These are phyloP conservation scores for Eulemur macaco DNA, from an alignment of 2,113 vertebrate species.

Conservation along the genomic window DNA sequence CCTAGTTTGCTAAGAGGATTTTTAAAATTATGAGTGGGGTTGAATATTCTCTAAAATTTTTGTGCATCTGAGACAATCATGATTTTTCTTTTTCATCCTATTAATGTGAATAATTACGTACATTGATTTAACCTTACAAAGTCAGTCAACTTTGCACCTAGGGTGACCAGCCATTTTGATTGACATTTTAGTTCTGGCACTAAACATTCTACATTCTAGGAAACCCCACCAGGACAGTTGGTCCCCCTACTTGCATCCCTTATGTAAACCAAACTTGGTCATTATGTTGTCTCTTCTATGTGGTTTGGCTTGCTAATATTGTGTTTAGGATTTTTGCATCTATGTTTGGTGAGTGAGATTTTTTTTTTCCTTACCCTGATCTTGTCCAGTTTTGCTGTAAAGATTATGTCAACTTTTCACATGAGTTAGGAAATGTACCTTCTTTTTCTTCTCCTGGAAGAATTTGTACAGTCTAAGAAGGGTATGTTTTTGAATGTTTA, in stretches of 20 bases:
- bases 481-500: neutral
- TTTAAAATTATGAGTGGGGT: constrained; percentile 25
- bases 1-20: constrained; percentile 35
- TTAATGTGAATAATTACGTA: constrained; percentile 19
- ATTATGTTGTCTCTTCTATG: neutral
- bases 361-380: neutral
- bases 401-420: neutral
- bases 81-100: constrained; percentile 37
- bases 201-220: neutral
- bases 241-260: neutral
- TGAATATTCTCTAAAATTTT: constrained; percentile 54
- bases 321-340: constrained; percentile 16
- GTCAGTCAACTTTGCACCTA: neutral
- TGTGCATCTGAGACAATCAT: neutral
- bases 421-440: neutral
- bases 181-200: neutral
- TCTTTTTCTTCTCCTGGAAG: constrained; percentile 15
- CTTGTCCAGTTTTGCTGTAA: constrained; percentile 3
- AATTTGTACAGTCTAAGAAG: neutral
- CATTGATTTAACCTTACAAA: constrained; percentile 42
- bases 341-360: constrained; percentile 17
- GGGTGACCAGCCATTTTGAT: neutral
- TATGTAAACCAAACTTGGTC: neutral
- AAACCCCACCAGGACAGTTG: neutral
- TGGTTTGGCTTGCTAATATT: constrained; percentile 22